phyloP scores from a whole-genome alignment of 2,113 vertebrate genomes.

The Labeo catla region DNA sequence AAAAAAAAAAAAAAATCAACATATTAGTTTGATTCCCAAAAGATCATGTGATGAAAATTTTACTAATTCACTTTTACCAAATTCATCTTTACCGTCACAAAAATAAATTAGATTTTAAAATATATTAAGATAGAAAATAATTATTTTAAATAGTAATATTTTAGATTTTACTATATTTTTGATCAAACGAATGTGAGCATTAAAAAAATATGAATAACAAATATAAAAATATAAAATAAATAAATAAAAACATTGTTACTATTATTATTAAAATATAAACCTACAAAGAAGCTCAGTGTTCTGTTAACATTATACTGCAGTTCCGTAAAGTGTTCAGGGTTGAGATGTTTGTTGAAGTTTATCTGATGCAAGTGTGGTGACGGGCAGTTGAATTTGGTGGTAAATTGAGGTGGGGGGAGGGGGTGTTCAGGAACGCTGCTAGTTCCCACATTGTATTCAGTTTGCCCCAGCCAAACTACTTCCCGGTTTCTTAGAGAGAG shows the following conservation, averaged over 20 bases:
- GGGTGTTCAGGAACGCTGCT: constrained; percentile 46
- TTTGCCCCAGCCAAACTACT: constrained; percentile 59
- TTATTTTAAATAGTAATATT: neutral
- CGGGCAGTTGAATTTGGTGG: neutral
- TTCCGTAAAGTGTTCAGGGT: constrained; percentile 23
- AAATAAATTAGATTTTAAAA: neutral
- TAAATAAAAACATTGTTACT: too few relatives aligned
- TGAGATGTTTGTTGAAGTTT: neutral
- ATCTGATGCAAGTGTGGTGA: neutral
- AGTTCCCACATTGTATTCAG: constrained; percentile 72
- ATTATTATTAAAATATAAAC: neutral
- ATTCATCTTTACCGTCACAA: neutral
- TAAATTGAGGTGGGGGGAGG: constrained; percentile 27
- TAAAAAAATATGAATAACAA: too few relatives aligned
- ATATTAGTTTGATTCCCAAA: neutral
- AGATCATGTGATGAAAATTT: neutral
- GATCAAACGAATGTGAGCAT: neutral
- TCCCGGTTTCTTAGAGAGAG: constrained; percentile 43
- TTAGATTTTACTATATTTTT: neutral
- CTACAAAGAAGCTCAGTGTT: neutral
- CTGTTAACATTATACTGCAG: neutral
- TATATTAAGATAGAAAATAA: neutral
- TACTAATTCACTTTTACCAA: neutral
- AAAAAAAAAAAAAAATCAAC: neutral
- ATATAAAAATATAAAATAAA: too few relatives aligned